Evolutionary conservation across 2,113 vertebrate species (phyloP), one percentile per base, ranked within the genome.

Genomic region (Hippoglossus stenolepis): DNA sequence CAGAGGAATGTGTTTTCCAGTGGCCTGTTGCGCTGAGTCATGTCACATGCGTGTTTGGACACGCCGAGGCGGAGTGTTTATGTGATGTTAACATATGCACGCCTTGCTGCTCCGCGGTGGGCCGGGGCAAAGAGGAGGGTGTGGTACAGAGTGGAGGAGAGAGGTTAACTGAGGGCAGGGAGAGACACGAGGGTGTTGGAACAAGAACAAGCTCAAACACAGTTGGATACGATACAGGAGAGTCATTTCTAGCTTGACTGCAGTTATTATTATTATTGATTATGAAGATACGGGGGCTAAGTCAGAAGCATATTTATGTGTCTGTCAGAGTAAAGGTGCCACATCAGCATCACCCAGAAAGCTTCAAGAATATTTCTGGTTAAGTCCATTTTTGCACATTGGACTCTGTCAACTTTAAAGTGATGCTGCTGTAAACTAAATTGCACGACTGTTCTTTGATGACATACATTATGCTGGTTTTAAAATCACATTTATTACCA

Each of bases 11-110:
- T 76, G 47, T 84, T 89, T 89, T 83, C 77, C 85, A 51, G 65
- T 57, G 53, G 54, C 28, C 45, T 43, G 78, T 85, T 67, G 20
- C 4, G 85, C 85, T 79, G 88, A 89, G 86, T 91, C 87, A 85
- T 89, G 84, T 91, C 79, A 71, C 80, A 77, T 20, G 71, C 84
- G 2, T 88, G 90, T 92, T 87, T 86, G 81, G 83, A 87, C 90
- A 90, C 26, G 90, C 68, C 0, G 45, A 63, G 61, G 59, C 75
- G 57, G 60, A 64, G 80, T 79, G 81, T 86, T 90, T 71, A 68
- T 80, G 73, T 57, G 64, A 82, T 82, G 87, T 82, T 76, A 90
- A 85, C 88, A 86, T 80, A 77, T 79, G 84, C 83, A 77, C 24
- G 13, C 73, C 51, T 67, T 64, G 61, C 82, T 74, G 31, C 31